Conservation (phyloP, 2,888 invertebrate genomes). For the Cantharis nigra region DNA sequence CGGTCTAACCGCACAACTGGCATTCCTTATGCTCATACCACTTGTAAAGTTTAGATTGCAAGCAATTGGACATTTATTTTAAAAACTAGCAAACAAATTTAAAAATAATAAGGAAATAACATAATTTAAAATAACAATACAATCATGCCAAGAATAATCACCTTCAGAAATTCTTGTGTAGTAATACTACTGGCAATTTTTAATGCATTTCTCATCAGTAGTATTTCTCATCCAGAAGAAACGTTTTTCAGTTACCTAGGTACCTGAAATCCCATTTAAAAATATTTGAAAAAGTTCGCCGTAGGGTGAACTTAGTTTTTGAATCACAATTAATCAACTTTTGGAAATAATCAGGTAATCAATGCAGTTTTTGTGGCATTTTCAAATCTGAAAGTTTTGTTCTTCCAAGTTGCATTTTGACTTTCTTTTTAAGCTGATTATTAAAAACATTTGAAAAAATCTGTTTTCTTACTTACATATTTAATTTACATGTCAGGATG, state of each 20-base stretch:
- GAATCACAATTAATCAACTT: background rate
- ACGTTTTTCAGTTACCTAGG: background rate
- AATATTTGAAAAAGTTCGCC: background rate
- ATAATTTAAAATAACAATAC: background rate
- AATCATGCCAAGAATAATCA: background rate
- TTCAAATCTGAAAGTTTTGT: no score
- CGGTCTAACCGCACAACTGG: background rate
- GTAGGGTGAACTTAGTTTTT: background rate
- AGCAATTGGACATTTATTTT: background rate
- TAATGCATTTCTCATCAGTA: background rate
- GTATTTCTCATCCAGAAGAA: background rate
- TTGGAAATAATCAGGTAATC: background rate
- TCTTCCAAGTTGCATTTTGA: no score
- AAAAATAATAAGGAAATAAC: background rate
- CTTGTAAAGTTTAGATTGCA: background rate
- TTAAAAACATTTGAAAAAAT: background rate
- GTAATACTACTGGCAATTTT: background rate
- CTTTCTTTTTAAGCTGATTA: no score
- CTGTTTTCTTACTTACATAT: background rate
- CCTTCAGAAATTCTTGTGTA: background rate
- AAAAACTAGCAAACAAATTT: background rate
- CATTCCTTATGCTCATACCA: no score
- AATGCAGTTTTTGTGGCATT: background rate
- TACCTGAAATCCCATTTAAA: background rate
- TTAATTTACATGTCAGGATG: slow-evolving; percentile 67